Base-by-base conservation (phyloP, 2,113 vertebrate species). In the Equus przewalskii region DNA sequence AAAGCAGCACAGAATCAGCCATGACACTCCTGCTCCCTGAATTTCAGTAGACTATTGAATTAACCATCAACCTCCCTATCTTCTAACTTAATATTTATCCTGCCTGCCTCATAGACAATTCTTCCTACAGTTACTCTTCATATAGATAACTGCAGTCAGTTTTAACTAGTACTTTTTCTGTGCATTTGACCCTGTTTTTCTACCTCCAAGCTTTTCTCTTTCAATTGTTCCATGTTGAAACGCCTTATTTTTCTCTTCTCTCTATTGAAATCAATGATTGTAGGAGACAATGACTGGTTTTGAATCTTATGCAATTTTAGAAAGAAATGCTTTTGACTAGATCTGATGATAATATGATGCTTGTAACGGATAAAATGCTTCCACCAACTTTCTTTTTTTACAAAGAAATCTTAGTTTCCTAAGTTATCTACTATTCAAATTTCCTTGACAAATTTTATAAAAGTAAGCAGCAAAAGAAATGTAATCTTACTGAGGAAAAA, bases 351-450 rank as follows among this genome's bases (percentile, higher is more conserved):
- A 90, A 90, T 92, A 75, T 78, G 28, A 96, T 78, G 54, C 14
- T 96, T 89, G 8, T 21, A 96, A 76, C 65, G 36, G 49, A 70
- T 91, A 64, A 81, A 89, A 83, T 72, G 16, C 5, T 36, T 88
- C 33, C 70, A 49, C 24, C 91, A 91, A 89, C 36, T 79, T 56
- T 70, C 12, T 79, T 58, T 67, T 73, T 56, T 72, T 36, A 49
- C 33, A 89, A 86, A 83, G 70, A 92, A 80, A 7, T 58, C 49
- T 90, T 72, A 56, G 33, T 94, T 92, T 79, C 60, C 33, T 91
- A 91, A 91, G 64, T 44, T 89, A 94, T n/a, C 82, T 81, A 64
- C 46, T 93, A 78, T 89, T 96, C 54, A 97, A 89, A 85, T 82
- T 91, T 84, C 24, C 26, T 64, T 89, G 72, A 93, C 9, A 94